Evolutionary conservation across 1,140 invertebrate genomes (phyloP).

Genomic region (Triops longicaudatus): DNA sequence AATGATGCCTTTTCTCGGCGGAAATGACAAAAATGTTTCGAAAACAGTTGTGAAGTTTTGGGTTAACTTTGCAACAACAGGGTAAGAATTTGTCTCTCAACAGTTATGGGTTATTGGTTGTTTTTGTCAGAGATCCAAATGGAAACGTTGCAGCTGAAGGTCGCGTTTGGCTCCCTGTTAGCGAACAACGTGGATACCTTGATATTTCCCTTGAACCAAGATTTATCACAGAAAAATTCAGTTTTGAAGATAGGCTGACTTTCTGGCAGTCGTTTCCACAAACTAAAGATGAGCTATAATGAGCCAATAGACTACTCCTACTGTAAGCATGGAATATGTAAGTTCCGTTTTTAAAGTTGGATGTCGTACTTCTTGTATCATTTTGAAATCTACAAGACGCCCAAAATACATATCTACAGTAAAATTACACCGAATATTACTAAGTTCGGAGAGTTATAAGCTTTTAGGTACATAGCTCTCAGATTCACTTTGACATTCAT

Average conservation of each 20-base stretch:
- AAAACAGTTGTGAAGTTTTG: background rate
- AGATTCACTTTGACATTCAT: too few relatives aligned
- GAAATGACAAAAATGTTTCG: slow-evolving; percentile 13
- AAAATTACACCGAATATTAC: too few relatives aligned
- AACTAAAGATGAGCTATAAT: background rate
- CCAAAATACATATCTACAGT: too few relatives aligned
- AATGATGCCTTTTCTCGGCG: background rate
- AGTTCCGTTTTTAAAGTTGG: too few relatives aligned
- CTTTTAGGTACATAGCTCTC: too few relatives aligned
- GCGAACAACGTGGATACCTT: background rate
- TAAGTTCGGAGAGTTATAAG: too few relatives aligned
- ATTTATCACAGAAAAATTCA: background rate
- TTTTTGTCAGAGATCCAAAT: background rate
- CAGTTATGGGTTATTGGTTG: background rate
- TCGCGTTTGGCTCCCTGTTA: slow-evolving; percentile 5
- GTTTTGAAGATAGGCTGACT: background rate
- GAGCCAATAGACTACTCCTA: too few relatives aligned
- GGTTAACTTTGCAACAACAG: background rate
- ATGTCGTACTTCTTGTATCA: too few relatives aligned
- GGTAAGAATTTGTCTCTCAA: background rate
- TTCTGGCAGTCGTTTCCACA: background rate
- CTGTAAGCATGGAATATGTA: too few relatives aligned
- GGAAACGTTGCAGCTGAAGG: background rate
- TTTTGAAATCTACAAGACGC: too few relatives aligned
- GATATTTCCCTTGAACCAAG: background rate